These are phyloP conservation scores for Dasypogon diadema DNA, from an alignment of 2,888 invertebrate species.

Conservation along the genomic window DNA sequence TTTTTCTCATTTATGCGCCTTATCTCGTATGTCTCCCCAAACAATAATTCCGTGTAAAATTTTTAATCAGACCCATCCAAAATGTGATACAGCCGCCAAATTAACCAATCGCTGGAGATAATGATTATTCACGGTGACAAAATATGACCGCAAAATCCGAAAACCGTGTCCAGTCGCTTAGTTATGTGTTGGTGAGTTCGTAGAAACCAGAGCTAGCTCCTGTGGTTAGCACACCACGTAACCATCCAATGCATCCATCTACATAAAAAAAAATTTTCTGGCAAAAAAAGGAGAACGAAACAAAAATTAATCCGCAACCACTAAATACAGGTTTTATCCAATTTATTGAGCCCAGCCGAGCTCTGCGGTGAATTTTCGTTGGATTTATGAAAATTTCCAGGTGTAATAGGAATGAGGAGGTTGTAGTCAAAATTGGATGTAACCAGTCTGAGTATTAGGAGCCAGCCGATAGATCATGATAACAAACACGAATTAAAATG, in stretches of 20 bases:
- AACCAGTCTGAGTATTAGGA: too few relatives aligned
- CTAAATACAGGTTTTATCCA: constrained; percentile 50
- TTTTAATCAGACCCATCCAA: constrained; percentile 26
- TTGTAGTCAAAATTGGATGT: too few relatives aligned
- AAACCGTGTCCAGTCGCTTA: constrained; percentile 27
- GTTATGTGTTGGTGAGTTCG: neutral
- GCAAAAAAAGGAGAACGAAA: neutral
- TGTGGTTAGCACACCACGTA: constrained; percentile 2
- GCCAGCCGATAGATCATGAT: too few relatives aligned
- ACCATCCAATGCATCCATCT: constrained; percentile 9
- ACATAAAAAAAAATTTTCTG: constrained; percentile 13
- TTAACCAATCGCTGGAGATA: constrained; percentile 34
- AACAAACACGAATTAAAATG: too few relatives aligned
- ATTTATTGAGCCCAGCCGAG: constrained; percentile 27
- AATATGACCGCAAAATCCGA: constrained; percentile 32
- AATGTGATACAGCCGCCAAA: constrained; percentile 12
- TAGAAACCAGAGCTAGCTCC: constrained; percentile 5
- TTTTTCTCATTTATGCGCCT: neutral
- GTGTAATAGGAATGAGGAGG: neutral
- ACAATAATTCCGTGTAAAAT: constrained; percentile 21
- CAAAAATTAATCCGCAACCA: constrained; percentile 48
- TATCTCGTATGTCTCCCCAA: neutral
- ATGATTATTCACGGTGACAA: constrained; percentile 37
- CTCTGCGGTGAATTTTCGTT: constrained; percentile 33
- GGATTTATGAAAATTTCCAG: constrained; percentile 34